Base-by-base conservation (phyloP, 2,113 vertebrate genomes). In the Maylandia zebra region DNA sequence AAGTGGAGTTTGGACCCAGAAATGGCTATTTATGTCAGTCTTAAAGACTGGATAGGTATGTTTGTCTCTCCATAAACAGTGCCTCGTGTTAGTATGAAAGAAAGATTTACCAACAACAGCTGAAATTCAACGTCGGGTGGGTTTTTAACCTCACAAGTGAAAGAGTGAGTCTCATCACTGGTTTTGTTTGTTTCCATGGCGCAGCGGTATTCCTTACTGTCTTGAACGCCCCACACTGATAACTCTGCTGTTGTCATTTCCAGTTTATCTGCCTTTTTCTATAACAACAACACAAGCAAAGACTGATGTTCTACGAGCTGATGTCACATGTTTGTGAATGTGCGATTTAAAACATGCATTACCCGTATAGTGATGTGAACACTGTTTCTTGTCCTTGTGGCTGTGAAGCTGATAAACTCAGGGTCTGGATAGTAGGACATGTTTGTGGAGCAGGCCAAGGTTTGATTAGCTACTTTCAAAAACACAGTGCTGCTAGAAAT, bases 201-300 rank as follows among this genome's bases (percentile, higher is more conserved):
- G 94, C 98, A 99, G 22, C 2, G 4, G 41, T 92, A 50, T 6
- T 76, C 1, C 8, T 92, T 85, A 8, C 90, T 88, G 9, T 91
- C 83, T 10, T 86, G 86, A 24, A 96, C 43, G 1, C 90, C 97
- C 57, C 93, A 92, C 19, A 97, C 96, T 6, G 91, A 94, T 41
- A 99, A 74, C 69, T 99, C 98, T 1, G 55, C 83, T 30, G 12
- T 24, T 36, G 41, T 95, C 88, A 99, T 96, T 79, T 96, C 91
- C 91, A 99, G 96, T n/a, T 94, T 87, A 90, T 99, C 98, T 2
- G 93, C 94, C 90, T 93, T 96, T 98, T 98, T 99, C 98, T 99
- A 88, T 30, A 93, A 22, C 66, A 3, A 19, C 48, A 50, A 50
- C 48, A 50, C 7, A 86, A 56, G 12, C 7, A 69, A 17, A 76